Evolutionary conservation across 1,140 invertebrate genomes (phyloP).

Genomic region (Metopolophium dirhodum): DNA sequence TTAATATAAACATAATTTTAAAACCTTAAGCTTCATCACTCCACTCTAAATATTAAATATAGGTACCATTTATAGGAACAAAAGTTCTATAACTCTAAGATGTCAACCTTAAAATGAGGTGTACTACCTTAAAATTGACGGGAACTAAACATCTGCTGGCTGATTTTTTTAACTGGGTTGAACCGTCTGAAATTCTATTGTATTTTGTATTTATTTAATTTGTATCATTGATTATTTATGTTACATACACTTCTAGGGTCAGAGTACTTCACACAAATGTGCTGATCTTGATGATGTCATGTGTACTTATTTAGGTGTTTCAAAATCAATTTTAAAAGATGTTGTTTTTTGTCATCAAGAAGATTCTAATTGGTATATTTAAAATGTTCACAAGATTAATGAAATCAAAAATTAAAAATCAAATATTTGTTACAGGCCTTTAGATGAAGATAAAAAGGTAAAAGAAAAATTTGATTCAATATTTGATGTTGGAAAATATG

Average conservation of each 20-base stretch:
- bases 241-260: background rate
- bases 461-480: conserved; percentile 98
- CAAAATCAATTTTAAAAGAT: conserved; percentile 92
- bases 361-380: conserved; percentile 83
- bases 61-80: too few species aligned
- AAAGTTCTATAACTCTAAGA: too few species aligned
- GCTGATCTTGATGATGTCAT: conserved; percentile 76
- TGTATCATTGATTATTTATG: conserved; percentile 1
- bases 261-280: conserved; percentile 65
- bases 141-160: too few species aligned
- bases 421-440: conserved; percentile 70
- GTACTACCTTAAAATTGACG: too few species aligned
- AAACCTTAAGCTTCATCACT: too few species aligned
- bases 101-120: too few species aligned
- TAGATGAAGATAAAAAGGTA: conserved; percentile 91
- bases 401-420: conserved; percentile 20
- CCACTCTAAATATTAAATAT: background rate
- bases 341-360: conserved; percentile 99
- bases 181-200: too few species aligned
- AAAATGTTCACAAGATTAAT: conserved; percentile 17
- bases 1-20: too few species aligned
- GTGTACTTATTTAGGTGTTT: conserved; percentile 78
- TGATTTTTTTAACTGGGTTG: too few species aligned
- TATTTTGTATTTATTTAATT: background rate
- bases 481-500: conserved; percentile 92